These are phyloP conservation scores for Dryadula phaetusa DNA, from an alignment of 2,888 invertebrate genomes.

Conservation along the genomic window DNA sequence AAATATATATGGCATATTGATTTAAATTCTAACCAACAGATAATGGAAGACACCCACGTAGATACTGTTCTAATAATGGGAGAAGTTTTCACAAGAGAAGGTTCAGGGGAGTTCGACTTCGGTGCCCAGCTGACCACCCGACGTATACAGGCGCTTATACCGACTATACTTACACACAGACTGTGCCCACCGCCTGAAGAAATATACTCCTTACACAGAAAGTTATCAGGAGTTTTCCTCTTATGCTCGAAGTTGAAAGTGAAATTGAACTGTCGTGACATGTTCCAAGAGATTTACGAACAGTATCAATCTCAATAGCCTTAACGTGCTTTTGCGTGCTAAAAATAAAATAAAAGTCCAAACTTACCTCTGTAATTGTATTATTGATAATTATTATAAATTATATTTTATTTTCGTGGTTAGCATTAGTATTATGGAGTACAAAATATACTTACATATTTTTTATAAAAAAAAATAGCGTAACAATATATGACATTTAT, in stretches of 20 bases:
- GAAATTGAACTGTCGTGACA: conserved; percentile 91
- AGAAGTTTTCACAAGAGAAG: conserved; percentile 92
- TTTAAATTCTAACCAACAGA: conserved; percentile 51
- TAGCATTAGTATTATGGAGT: not conserved
- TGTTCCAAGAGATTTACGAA: conserved; percentile 91
- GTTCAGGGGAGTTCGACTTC: conserved; percentile 93
- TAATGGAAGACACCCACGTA: conserved; percentile 98
- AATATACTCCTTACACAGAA: conserved; percentile 98
- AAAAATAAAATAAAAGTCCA: not conserved
- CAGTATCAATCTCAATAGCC: conserved; percentile 82
- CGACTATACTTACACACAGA: conserved; percentile 96
- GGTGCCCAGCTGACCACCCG: conserved; percentile 92
- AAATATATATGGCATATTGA: not conserved
- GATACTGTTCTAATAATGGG: conserved; percentile 99
- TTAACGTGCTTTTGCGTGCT: not conserved
- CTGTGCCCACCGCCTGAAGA: conserved; percentile 99
- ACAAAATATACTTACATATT: not conserved
- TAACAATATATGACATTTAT: not conserved
- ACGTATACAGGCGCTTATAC: conserved; percentile 92
- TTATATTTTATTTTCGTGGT: not conserved
- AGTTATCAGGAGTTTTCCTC: conserved; percentile 97
- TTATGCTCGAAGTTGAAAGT: conserved; percentile 94
- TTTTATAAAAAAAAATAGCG: not conserved
- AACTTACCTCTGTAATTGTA: not conserved
- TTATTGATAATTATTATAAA: not conserved